Percentiles rank a stretch among this genome's conserved stretches.
phyloP scores from a whole-genome alignment of 2,797 vertebrate genomes.

The Rhinatrema bivittatum region DNA sequence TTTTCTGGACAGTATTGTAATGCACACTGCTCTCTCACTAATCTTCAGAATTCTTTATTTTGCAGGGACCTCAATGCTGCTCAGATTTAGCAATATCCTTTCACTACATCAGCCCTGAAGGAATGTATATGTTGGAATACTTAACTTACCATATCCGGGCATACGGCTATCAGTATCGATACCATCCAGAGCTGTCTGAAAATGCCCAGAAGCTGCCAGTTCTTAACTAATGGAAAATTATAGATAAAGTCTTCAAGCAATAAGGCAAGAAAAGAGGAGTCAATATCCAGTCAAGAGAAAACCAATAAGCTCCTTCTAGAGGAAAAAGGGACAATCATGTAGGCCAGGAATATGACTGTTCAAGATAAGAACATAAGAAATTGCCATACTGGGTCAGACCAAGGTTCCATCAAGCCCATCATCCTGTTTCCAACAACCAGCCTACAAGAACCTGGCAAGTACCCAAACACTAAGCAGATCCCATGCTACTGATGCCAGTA shows the following conservation, averaged over 20 bases:
- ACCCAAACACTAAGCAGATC: no score
- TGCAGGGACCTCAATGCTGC: conserved; percentile 62
- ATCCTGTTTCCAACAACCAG: no score
- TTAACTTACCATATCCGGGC: conserved; percentile 61
- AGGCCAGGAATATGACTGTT: no score
- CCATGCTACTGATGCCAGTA: no score
- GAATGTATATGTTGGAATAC: conserved; percentile 63
- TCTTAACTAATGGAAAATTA: not conserved
- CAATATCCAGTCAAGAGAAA: conserved; percentile 18
- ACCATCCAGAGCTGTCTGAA: conserved; percentile 18
- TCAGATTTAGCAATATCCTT: conserved; percentile 71
- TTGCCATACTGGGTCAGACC: no score
- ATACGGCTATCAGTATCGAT: conserved; percentile 58
- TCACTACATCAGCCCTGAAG: conserved; percentile 57
- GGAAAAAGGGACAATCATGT: no score
- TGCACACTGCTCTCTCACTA: not conserved
- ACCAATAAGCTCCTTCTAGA: not conserved
- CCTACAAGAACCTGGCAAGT: no score
- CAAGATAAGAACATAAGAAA: no score
- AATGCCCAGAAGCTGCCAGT: not conserved
- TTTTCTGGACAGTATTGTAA: no score
- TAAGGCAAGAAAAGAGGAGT: not conserved
- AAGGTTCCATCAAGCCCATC: no score
- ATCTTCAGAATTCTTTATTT: not conserved
- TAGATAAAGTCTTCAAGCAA: no score